These are phyloP conservation scores for Bergia sp. DNA, from an alignment of 92 coral and sea anemone genomes.

Conservation along the genomic window DNA sequence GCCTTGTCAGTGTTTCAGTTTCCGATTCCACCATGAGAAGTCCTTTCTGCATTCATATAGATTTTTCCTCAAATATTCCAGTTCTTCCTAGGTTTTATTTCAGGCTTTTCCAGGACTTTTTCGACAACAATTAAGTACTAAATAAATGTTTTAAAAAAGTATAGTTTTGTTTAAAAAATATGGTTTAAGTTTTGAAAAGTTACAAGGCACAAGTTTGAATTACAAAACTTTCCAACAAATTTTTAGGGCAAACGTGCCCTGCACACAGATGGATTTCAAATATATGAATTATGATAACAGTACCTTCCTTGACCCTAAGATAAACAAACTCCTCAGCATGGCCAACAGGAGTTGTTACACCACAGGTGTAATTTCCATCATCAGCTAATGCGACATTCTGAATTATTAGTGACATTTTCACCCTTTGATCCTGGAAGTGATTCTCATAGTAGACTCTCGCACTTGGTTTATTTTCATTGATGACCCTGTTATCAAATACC, in stretches of 20 bases:
- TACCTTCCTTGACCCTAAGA: constrained; percentile 30
- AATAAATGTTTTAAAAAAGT: no score
- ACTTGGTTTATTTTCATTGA: not conserved
- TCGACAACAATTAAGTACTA: no score
- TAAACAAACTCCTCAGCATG: not conserved
- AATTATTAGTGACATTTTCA: constrained; percentile 14
- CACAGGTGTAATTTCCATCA: constrained; percentile 34
- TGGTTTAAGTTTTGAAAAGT: not conserved
- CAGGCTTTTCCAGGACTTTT: no score
- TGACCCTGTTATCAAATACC: not conserved
- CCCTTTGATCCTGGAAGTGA: not conserved
- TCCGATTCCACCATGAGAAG: no score
- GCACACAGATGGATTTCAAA: not conserved
- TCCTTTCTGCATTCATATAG: no score
- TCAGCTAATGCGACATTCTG: constrained; percentile 13
- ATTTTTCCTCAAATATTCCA: no score
- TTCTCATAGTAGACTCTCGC: constrained; percentile 8
- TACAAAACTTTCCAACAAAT: not conserved
- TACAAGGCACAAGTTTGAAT: no score
- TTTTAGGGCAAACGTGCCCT: not conserved
- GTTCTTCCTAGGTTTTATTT: no score
- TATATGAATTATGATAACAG: not conserved
- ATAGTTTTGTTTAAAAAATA: no score
- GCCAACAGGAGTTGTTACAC: not conserved
- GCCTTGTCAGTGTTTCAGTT: no score